Conservation (phyloP, 2,888 invertebrate species). For the Lithophane leautieri region DNA sequence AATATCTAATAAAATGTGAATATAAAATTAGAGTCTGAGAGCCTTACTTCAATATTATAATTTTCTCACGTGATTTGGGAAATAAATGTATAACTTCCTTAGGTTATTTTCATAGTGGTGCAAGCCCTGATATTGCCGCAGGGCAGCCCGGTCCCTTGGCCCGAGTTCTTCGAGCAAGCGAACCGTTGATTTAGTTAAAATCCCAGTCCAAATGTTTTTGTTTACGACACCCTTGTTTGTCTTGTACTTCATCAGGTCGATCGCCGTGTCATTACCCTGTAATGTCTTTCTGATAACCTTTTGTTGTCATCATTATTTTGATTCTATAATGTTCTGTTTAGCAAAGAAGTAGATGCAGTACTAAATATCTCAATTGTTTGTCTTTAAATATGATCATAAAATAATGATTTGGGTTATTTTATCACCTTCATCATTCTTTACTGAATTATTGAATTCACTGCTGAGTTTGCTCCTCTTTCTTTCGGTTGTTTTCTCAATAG, state of each 20-base stretch:
- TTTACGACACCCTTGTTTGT: slow-evolving; percentile 56
- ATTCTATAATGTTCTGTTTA: background rate
- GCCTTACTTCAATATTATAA: slow-evolving; percentile 35
- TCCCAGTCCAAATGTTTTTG: slow-evolving; percentile 52
- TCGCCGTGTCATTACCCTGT: slow-evolving; percentile 41
- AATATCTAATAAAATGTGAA: slow-evolving; percentile 56
- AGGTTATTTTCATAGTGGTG: slow-evolving; percentile 18
- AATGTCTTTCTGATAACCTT: slow-evolving; percentile 31
- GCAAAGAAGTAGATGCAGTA: background rate
- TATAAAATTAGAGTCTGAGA: slow-evolving; percentile 53
- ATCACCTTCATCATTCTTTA: background rate
- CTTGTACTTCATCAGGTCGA: slow-evolving; percentile 44
- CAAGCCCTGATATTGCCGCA: slow-evolving; percentile 50
- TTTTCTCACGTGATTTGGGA: slow-evolving; percentile 24
- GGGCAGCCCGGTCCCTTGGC: slow-evolving; percentile 43
- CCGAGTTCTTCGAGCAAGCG: slow-evolving; percentile 28
- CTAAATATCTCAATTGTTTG: background rate
- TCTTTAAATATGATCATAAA: background rate
- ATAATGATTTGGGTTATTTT: background rate
- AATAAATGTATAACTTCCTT: slow-evolving; percentile 10
- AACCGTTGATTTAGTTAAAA: slow-evolving; percentile 59
- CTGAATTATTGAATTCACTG: background rate
- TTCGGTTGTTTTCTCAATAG: background rate
- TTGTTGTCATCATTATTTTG: slow-evolving; percentile 14
- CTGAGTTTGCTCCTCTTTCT: background rate